Conservation (phyloP, 1,140 invertebrate species). For the Propsilocerus akamusi region DNA sequence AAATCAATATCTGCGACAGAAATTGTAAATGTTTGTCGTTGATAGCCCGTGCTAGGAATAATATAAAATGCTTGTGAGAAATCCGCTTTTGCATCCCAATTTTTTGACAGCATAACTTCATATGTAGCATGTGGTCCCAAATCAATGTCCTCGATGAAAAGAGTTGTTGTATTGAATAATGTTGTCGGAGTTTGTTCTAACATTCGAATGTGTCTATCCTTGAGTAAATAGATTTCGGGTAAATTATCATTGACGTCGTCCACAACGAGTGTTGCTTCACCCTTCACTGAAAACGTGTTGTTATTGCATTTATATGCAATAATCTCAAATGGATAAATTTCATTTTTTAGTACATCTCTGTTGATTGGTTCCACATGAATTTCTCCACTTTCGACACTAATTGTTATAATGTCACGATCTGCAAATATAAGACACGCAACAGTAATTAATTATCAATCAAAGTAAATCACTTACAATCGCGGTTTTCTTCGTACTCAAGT, state of each 20-base stretch:
- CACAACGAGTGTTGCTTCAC: conserved; percentile 28
- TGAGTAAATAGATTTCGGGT: conserved; percentile 21
- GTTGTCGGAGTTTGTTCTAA: conserved; percentile 26
- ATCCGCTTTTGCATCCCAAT: conserved; percentile 11
- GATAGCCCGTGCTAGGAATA: conserved; percentile 31
- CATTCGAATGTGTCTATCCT: conserved; percentile 20
- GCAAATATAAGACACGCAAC: background rate
- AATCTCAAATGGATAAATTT: conserved; percentile 26
- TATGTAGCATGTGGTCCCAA: conserved; percentile 34
- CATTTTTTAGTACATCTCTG: conserved; percentile 27
- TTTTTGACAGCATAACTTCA: conserved; percentile 18
- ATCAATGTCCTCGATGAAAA: conserved; percentile 31
- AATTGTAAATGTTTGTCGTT: conserved; percentile 29
- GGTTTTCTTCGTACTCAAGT: conserved; percentile 12
- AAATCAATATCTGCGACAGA: conserved; percentile 26
- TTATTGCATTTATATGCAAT: conserved; percentile 30
- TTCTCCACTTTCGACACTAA: conserved; percentile 16
- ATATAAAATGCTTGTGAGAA: conserved; percentile 28
- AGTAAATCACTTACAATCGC: conserved; percentile 8
- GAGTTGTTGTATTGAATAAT: conserved; percentile 21
- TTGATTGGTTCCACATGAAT: conserved; percentile 29
- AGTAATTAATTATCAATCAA: no score
- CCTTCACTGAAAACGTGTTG: conserved; percentile 16
- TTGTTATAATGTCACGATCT: conserved; percentile 1
- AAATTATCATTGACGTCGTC: conserved; percentile 32